Conservation (phyloP, 2,888 invertebrate species). For the Rhingia rostrata region DNA sequence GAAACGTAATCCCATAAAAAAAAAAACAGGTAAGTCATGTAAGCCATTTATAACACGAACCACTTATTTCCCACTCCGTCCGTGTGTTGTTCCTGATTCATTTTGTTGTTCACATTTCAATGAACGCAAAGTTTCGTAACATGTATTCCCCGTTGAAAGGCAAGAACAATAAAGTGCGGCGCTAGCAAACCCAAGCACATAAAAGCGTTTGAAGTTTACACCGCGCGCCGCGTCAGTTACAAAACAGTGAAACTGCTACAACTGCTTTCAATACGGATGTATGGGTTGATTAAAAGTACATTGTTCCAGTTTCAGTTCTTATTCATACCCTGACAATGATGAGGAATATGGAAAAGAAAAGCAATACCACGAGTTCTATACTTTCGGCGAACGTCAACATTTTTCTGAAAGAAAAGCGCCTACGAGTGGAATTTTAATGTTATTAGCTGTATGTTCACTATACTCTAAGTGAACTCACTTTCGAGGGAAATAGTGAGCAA, state of each 20-base stretch:
- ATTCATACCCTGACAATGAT: background rate
- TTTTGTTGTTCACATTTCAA: constrained; percentile 36
- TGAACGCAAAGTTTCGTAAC: constrained; percentile 38
- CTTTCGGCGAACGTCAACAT: constrained; percentile 19
- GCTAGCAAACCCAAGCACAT: constrained; percentile 43
- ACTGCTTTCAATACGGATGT: constrained; percentile 13
- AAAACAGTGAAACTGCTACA: constrained; percentile 37
- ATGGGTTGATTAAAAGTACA: constrained; percentile 49
- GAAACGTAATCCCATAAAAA: too few species aligned
- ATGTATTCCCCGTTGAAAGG: background rate
- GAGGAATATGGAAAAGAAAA: constrained; percentile 16
- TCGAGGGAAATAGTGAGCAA: background rate
- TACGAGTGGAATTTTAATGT: constrained; percentile 22
- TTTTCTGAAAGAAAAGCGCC: constrained; percentile 28
- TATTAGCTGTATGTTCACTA: constrained; percentile 1
- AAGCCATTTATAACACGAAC: constrained; percentile 37
- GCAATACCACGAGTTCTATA: background rate
- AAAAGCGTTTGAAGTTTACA: constrained; percentile 54
- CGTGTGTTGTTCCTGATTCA: constrained; percentile 12
- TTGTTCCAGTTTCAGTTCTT: constrained; percentile 33
- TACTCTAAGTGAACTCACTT: background rate
- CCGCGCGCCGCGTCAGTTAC: constrained; percentile 7
- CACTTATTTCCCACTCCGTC: background rate
- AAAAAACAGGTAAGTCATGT: constrained; percentile 32
- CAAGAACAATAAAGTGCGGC: constrained; percentile 1